Base-by-base conservation (phyloP, 1,140 invertebrate genomes). In the Drosophila aff. region DNA sequence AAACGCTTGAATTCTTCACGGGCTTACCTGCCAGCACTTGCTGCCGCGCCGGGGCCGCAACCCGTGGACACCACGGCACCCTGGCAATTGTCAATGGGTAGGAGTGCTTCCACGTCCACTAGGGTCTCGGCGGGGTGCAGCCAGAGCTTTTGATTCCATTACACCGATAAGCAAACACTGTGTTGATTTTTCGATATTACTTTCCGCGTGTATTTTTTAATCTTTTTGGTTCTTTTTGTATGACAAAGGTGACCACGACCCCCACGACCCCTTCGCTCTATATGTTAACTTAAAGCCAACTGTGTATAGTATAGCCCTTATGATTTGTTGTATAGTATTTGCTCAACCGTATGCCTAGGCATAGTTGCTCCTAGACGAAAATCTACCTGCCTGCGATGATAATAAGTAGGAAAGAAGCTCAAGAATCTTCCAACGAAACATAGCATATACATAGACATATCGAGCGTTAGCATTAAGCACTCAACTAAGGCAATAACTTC, bases 171-270 rank as follows among this genome's bases (percentile, higher is more conserved):
- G 75, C 55, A 78, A 81, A 53, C 78, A 89, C 85, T 72, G 79
- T 91, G 85, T 90, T 90, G 85, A 90, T 90, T 76, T 91, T 79
- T 90, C 38, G 58, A 90, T 90, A 90, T 82, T 90, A 82, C 85
- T 90, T 90, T 90, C 86, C 68, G 81, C 86, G 69, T 90, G 85
- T 90, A 90, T 90, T 90, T 90, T 90, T 72, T 90, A 80, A 91
- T 53, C 68, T 76, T 76, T 79, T 81, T 64, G 67, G 60, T 74
- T 64, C 50, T 49, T 77, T 71, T 59, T 62, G 71, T 74, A 66
- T 72, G 57, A 67, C 63, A 69, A 65, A 64, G 63, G 43, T 72
- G 47, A 53, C 66, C 74, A 63, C 11, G 15, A 57, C 7, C 21
- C 50, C 23, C n/a, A n/a, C n/a, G n/a, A 8, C 7, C 18, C 18